A percentile compares a stretch with the other conserved stretches of the same genome.
These are phyloP conservation scores for Characodon lateralis DNA, from an alignment of 2,797 vertebrate species.

Conservation along the genomic window DNA sequence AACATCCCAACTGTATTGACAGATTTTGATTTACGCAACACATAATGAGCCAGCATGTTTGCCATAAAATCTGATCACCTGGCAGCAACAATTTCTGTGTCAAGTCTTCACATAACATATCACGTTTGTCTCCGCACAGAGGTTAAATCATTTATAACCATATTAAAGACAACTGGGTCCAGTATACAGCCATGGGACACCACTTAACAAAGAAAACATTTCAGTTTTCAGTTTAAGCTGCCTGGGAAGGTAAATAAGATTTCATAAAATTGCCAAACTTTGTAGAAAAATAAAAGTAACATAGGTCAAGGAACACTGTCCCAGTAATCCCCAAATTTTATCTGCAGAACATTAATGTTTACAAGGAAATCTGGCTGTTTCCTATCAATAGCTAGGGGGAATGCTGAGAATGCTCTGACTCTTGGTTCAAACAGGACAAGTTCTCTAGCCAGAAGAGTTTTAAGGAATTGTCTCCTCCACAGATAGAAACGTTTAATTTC, in stretches of 20 bases:
- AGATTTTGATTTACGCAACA: neutral
- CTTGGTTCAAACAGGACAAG: too few species aligned
- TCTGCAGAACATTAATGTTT: too few species aligned
- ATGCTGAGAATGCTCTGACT: too few species aligned
- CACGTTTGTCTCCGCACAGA: neutral
- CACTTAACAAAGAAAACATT: neutral
- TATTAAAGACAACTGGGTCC: neutral
- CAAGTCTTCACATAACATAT: neutral
- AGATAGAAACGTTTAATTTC: too few species aligned
- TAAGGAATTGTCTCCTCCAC: too few species aligned
- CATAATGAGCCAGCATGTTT: neutral
- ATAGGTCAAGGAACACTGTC: neutral
- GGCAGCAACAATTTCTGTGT: too few species aligned
- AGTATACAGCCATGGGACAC: neutral
- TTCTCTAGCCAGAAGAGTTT: too few species aligned
- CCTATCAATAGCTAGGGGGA: too few species aligned
- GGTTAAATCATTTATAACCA: neutral
- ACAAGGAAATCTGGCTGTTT: too few species aligned
- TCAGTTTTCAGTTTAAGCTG: neutral
- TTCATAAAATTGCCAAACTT: neutral
- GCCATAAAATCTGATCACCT: too few species aligned
- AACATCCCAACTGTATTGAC: neutral
- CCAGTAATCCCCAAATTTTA: too few species aligned
- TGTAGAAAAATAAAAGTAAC: neutral
- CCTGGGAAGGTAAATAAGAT: neutral